phyloP scores from a whole-genome alignment of 2,113 vertebrate genomes.

The Engraulis encrasicolus region DNA sequence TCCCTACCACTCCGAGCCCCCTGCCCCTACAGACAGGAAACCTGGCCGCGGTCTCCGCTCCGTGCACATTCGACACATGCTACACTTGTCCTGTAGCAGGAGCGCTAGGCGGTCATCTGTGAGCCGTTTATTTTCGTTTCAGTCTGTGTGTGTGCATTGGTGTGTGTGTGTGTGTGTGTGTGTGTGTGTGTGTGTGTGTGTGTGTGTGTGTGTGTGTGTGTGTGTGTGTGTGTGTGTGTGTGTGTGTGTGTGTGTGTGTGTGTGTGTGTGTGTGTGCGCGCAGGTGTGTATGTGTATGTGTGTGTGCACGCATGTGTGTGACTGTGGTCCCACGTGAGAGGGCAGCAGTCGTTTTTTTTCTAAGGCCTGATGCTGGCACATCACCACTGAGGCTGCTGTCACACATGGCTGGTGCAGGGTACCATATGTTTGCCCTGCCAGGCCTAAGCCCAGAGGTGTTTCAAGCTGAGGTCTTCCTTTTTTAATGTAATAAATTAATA shows the following conservation, averaged over 20 bases:
- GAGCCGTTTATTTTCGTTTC: neutral
- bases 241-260: neutral
- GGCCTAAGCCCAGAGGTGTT: neutral
- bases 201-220: neutral
- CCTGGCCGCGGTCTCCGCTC: neutral
- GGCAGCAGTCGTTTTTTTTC: neutral
- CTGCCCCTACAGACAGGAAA: neutral
- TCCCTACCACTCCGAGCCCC: no score
- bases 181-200: neutral
- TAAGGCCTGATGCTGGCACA: neutral
- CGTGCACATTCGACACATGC: neutral
- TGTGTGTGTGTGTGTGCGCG: neutral
- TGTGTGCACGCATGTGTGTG: no score
- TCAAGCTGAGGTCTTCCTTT: neutral
- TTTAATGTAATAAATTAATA: neutral
- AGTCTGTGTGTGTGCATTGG: neutral
- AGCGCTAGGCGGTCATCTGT: neutral
- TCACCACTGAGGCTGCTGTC: neutral
- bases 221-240: neutral
- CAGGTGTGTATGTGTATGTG: no score
- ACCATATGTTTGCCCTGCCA: slow-evolving; percentile 6
- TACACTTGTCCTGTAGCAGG: slow-evolving; percentile 12
- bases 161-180: neutral
- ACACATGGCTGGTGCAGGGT: neutral
- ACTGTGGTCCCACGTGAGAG: neutral